phyloP scores from a whole-genome alignment of 2,113 vertebrate genomes.

The Oncorhynchus keta region DNA sequence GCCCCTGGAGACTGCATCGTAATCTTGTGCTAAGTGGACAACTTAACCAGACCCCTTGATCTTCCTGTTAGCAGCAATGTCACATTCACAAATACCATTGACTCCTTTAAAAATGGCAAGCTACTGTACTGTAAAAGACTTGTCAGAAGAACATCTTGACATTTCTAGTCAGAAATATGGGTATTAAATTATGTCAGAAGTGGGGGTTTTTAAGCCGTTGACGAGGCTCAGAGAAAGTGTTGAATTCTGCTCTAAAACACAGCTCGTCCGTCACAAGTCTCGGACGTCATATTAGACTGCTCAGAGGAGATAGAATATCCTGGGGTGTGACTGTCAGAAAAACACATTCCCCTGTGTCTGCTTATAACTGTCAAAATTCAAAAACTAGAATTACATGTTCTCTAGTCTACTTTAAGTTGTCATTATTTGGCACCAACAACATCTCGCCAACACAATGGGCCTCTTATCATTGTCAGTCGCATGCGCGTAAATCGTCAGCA shows the following conservation, averaged over 20 bases:
- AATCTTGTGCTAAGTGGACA: conserved; percentile 63
- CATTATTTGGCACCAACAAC: too few species aligned
- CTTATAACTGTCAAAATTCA: not conserved
- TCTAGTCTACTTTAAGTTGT: too few species aligned
- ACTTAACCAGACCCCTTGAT: conserved; percentile 50
- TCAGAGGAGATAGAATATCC: not conserved
- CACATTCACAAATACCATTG: not conserved
- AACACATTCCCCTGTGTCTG: not conserved
- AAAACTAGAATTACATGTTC: too few species aligned
- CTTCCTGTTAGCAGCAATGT: conserved; percentile 19
- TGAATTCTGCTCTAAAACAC: too few species aligned
- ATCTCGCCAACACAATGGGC: too few species aligned
- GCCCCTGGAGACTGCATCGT: conserved; percentile 47
- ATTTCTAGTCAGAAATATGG: too few species aligned
- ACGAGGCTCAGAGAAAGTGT: too few species aligned
- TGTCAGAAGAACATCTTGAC: not conserved
- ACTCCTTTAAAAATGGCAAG: not conserved
- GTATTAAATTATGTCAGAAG: too few species aligned
- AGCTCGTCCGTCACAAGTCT: too few species aligned
- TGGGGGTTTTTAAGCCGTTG: too few species aligned
- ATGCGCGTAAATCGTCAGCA: too few species aligned
- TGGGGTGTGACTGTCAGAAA: conserved; percentile 1
- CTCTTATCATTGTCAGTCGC: too few species aligned
- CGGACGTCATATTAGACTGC: not conserved
- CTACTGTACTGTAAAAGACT: not conserved